Conservation (phyloP, 2,113 vertebrate species). For the Engystomops pustulosus region DNA sequence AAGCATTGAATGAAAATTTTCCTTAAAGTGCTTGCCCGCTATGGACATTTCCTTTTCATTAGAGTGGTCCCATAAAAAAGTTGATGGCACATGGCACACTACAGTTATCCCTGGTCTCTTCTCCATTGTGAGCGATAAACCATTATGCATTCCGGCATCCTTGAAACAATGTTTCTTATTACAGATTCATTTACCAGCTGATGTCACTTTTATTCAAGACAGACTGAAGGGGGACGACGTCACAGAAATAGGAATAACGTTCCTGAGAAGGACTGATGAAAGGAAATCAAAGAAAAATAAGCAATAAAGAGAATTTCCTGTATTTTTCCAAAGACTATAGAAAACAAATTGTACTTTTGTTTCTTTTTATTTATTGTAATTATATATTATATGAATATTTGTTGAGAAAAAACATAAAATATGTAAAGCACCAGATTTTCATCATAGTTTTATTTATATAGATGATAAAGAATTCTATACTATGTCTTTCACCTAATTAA, state of each 20-base stretch:
- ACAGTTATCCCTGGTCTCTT: too few species aligned
- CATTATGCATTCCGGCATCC: too few species aligned
- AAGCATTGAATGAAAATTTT: too few species aligned
- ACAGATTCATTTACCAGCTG: constrained; percentile 77
- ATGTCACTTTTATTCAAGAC: constrained; percentile 80
- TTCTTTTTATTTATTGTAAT: background rate
- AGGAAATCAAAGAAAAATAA: constrained; percentile 74
- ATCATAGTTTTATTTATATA: background rate
- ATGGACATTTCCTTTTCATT: too few species aligned
- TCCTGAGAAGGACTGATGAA: constrained; percentile 74
- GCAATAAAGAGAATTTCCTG: background rate
- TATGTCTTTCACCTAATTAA: background rate
- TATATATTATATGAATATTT: too few species aligned
- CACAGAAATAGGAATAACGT: constrained; percentile 82
- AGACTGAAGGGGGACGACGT: constrained; percentile 75
- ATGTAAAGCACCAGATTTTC: background rate
- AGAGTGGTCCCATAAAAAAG: too few species aligned
- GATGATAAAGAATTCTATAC: background rate
- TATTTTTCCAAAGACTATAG: background rate
- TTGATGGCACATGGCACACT: too few species aligned
- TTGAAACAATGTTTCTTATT: constrained; percentile 40
- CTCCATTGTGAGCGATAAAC: too few species aligned
- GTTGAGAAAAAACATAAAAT: too few species aligned
- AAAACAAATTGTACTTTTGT: background rate
- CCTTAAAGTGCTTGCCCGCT: too few species aligned